Base-by-base conservation (phyloP, 2,113 vertebrate species). In the Syrrhaptes paradoxus region DNA sequence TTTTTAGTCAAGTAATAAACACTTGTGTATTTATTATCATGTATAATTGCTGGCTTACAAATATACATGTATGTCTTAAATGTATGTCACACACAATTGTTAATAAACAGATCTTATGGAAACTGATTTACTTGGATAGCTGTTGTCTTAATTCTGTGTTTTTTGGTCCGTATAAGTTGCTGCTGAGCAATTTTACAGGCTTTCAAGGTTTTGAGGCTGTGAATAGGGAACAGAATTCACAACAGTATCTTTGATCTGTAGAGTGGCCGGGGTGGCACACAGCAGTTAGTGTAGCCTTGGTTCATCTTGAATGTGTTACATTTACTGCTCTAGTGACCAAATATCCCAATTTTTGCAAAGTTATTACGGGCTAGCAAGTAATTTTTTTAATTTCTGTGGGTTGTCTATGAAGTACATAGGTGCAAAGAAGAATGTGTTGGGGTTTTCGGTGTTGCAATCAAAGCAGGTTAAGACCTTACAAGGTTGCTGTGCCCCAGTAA, bases 1-100 rank as follows among this genome's bases (percentile, higher is more conserved):
- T 29, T 87, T 91, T 85, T 51, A 62, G 58, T 28, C 54, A 46
- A 38, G 65, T 55, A 61, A 48, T 85, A 55, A 82, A 29, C 32
- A 38, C 24, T 51, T 55, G 36, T 6, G 1, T 74, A 2, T 78
- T 85, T 72, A 29, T 74, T 1, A 0, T 76, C 17, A 4, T 36
- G 20, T 45, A 0, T 58, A 46, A 68, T 73, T 89, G 67, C 54
- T 58, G 75, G 66, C 25, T 59, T 73, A 55, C 25, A 58, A 52
- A 70, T 72, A 29, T 1, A 7, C 6, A 1, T 21, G 4, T 31
- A 3, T 77, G 73, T 62, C 31, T 52, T 49, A 2, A 2, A 1
- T 32, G 1, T 25, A 71, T 38, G 75, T 78, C 65, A 57, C 18
- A 13, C 36, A 26, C 31, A 9, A 5, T 85, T 86, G 86, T 71